Percentiles rank a stretch among this genome's conserved stretches.
phyloP scores from a whole-genome alignment of 2,113 vertebrate genomes.

The Astur gentilis region DNA sequence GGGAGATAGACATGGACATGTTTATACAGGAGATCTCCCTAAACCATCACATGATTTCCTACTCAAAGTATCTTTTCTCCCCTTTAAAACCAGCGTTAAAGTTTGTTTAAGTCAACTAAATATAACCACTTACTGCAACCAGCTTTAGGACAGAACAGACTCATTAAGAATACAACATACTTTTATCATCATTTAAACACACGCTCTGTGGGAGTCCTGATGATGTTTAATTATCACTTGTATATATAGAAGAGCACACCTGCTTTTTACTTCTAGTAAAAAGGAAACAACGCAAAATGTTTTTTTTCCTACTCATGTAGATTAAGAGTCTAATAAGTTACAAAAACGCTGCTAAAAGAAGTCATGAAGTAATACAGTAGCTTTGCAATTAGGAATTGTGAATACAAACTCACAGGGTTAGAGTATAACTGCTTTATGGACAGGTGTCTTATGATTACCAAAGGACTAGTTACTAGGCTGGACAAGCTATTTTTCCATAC shows the following conservation, averaged over 20 bases:
- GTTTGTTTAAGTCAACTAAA: not conserved
- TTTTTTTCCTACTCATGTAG: not conserved
- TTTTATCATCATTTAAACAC: not conserved
- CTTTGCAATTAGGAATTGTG: not conserved
- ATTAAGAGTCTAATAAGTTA: not conserved
- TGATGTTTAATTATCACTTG: constrained; percentile 15
- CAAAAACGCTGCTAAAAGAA: not conserved
- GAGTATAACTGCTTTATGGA: not conserved
- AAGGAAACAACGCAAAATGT: not conserved
- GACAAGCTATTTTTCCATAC: rapidly evolving
- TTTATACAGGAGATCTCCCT: not conserved
- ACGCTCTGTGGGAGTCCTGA: not conserved
- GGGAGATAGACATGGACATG: not conserved
- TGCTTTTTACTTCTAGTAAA: not conserved
- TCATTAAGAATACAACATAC: not conserved
- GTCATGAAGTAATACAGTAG: not conserved
- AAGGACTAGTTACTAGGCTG: not conserved
- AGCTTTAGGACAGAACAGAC: not conserved
- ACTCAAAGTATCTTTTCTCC: not conserved
- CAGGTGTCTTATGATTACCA: not conserved
- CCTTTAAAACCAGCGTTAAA: not conserved
- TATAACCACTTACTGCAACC: not conserved
- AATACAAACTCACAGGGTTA: not conserved
- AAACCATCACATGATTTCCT: not conserved
- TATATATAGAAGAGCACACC: not conserved